These are phyloP conservation scores for Myanophis thanlyinensis DNA, from an alignment of 2,113 vertebrate genomes.

Conservation along the genomic window DNA sequence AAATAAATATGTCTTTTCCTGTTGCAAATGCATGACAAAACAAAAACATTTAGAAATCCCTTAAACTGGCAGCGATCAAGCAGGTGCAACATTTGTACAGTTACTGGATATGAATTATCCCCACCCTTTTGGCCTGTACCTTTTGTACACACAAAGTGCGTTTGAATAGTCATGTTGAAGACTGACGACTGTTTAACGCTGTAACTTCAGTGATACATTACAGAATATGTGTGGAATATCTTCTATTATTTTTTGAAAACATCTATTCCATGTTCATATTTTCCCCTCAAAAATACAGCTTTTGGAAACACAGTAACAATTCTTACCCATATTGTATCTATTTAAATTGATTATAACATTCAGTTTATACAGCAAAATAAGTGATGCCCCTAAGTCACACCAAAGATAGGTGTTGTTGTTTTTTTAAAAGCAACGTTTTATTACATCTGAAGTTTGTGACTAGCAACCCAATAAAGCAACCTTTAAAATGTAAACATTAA, in stretches of 20 bases:
- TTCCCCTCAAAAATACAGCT: not conserved
- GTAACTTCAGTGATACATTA: not conserved
- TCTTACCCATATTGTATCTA: not conserved
- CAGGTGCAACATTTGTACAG: constrained; percentile 5
- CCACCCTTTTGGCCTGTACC: constrained; percentile 30
- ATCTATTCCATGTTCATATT: not conserved
- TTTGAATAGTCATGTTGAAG: not conserved
- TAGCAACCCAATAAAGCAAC: not conserved
- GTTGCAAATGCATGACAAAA: not conserved
- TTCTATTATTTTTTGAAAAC: constrained; percentile 25
- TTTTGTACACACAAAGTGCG: not conserved
- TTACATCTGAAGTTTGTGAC: constrained; percentile 49
- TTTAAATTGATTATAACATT: not conserved
- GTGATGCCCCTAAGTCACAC: not conserved
- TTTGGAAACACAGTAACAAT: not conserved
- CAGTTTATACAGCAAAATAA: not conserved
- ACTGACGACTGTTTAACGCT: not conserved
- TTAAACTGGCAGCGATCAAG: not conserved
- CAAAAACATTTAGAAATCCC: not conserved
- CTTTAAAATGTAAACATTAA: not conserved
- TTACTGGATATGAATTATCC: constrained; percentile 31
- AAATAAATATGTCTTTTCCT: not conserved
- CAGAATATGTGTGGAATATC: constrained; percentile 11
- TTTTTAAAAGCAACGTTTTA: not conserved
- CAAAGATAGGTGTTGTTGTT: constrained; percentile 1